A percentile compares a stretch with the other conserved stretches of the same genome.
Conservation (phyloP, 2,888 invertebrate species). For the Apoda limacodes region DNA sequence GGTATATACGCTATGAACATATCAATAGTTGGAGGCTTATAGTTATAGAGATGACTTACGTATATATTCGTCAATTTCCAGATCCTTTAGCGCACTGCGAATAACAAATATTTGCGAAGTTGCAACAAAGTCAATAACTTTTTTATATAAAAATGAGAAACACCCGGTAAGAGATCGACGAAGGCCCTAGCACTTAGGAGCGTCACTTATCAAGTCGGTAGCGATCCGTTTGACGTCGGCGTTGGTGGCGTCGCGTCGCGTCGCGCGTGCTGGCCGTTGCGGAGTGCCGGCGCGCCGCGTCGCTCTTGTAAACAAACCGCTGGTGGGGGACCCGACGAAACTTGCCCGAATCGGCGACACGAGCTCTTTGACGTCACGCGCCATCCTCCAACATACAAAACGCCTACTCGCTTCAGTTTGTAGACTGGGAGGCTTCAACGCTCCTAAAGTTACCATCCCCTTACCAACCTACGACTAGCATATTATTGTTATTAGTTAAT, state of each 20-base stretch:
- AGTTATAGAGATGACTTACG: constrained; percentile 44
- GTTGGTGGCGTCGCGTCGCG: constrained; percentile 37
- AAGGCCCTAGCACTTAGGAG: constrained; percentile 28
- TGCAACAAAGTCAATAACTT: too few relatives aligned
- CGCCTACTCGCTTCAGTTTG: too few relatives aligned
- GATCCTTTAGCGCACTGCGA: constrained; percentile 38
- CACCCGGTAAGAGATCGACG: too few relatives aligned
- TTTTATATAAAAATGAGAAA: too few relatives aligned
- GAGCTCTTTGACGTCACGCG: too few relatives aligned
- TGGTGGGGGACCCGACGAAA: constrained; percentile 66
- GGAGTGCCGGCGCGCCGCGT: constrained; percentile 57
- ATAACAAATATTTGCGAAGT: constrained; percentile 29
- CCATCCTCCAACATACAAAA: too few relatives aligned
- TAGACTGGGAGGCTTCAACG: too few relatives aligned
- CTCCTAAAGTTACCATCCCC: too few relatives aligned
- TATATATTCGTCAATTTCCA: constrained; percentile 31
- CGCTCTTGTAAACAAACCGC: constrained; percentile 62
- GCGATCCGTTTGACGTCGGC: constrained; percentile 1
- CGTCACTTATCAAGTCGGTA: constrained; percentile 34
- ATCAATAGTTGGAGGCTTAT: too few relatives aligned
- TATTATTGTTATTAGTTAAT: too few relatives aligned
- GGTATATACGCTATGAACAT: too few relatives aligned
- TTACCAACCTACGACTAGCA: too few relatives aligned
- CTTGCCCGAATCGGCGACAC: constrained; percentile 43
- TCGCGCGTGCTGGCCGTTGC: constrained; percentile 52